A percentile compares a stretch with the other conserved stretches of the same genome.
These are phyloP conservation scores for Cottoperca gobio DNA, from an alignment of 2,797 vertebrate genomes.

Conservation along the genomic window DNA sequence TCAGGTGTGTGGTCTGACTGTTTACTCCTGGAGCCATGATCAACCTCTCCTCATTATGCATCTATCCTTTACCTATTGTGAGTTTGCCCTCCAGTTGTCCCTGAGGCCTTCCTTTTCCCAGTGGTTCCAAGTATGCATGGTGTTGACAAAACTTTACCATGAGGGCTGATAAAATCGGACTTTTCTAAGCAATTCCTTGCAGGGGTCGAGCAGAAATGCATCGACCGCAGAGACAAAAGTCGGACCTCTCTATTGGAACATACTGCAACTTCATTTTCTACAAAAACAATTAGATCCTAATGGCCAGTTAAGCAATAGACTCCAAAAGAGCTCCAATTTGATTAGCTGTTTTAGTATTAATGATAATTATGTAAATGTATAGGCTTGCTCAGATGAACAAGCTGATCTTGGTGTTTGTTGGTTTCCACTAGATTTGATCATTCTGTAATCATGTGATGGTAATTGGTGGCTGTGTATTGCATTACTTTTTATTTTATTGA, in stretches of 20 bases:
- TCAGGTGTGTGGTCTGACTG: slow-evolving; percentile 30
- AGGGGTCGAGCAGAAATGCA: not conserved
- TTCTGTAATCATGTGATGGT: not conserved
- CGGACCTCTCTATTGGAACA: not conserved
- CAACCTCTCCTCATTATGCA: not conserved
- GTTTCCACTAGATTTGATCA: slow-evolving; percentile 1
- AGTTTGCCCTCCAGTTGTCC: not conserved
- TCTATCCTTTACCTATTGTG: not conserved
- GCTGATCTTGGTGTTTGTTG: not conserved
- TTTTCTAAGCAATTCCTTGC: not conserved
- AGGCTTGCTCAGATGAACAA: not conserved
- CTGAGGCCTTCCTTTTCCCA: not conserved
- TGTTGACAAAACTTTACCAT: not conserved
- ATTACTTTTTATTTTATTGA: not conserved
- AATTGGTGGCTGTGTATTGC: no score
- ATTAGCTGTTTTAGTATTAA: not conserved
- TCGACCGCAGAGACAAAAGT: not conserved
- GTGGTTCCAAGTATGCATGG: not conserved
- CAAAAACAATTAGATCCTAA: not conserved
- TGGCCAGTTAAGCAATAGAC: not conserved
- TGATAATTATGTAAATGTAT: not conserved
- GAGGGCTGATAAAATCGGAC: not conserved
- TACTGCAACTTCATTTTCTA: not conserved
- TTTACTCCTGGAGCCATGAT: slow-evolving; percentile 10
- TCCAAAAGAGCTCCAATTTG: not conserved